Evolutionary conservation across 2,888 invertebrate genomes (phyloP).

Genomic region (Mactromeris polynyma): DNA sequence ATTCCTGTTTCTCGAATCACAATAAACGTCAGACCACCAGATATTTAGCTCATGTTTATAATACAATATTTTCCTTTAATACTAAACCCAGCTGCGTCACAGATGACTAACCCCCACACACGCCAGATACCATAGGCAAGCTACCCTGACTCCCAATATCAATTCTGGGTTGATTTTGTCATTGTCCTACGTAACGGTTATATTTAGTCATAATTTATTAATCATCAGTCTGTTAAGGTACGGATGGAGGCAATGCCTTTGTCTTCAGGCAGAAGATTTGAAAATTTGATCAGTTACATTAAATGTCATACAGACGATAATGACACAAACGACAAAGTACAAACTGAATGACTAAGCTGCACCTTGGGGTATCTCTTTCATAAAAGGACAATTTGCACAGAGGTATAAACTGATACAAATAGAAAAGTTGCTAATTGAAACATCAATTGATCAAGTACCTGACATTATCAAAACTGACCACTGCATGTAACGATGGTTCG

Average conservation of each 20-base stretch:
- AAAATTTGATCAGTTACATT: background rate
- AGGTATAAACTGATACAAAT: background rate
- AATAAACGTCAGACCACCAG: background rate
- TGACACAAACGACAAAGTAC: background rate
- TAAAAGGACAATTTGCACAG: background rate
- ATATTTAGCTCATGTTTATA: background rate
- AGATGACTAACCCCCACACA: background rate
- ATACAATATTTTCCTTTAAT: background rate
- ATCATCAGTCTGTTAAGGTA: constrained; percentile 1
- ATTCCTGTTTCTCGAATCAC: background rate
- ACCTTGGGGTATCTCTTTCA: background rate
- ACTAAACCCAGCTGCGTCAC: background rate
- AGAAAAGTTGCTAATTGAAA: background rate
- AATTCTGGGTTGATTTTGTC: background rate
- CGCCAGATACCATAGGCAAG: background rate
- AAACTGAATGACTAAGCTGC: background rate
- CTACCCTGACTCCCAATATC: background rate
- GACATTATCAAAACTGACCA: background rate
- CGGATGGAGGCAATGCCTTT: background rate
- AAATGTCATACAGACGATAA: background rate
- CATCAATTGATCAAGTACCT: background rate
- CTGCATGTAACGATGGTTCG: too few species aligned
- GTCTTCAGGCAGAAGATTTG: background rate
- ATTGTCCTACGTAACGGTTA: background rate
- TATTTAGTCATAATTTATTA: constrained; percentile 22